Percentiles rank a stretch among this genome's conserved stretches.
These are phyloP conservation scores for Chaenodraco wilsoni DNA, from an alignment of 2,797 vertebrate genomes.

Conservation along the genomic window DNA sequence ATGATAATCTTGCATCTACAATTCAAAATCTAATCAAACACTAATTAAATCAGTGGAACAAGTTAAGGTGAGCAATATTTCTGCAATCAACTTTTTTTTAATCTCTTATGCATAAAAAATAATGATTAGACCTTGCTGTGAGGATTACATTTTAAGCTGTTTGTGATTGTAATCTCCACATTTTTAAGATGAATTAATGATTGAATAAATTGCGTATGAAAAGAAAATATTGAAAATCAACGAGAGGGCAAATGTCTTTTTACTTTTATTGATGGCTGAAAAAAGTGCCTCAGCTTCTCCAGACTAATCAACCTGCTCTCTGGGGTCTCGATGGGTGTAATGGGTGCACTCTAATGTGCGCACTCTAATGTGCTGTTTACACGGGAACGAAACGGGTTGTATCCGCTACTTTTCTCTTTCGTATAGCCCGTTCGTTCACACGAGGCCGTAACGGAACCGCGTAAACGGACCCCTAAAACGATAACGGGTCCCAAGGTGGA, in stretches of 20 bases:
- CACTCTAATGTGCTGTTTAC: constrained; percentile 20
- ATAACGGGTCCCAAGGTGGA: too few relatives aligned
- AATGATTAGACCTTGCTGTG: constrained; percentile 46
- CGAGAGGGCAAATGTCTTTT: constrained; percentile 65
- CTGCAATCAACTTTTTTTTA: background rate
- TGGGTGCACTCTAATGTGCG: constrained; percentile 39
- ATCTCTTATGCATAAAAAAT: constrained; percentile 33
- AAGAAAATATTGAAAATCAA: constrained; percentile 59
- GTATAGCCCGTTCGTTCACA: too few relatives aligned
- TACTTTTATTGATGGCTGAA: constrained; percentile 63
- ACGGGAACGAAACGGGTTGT: too few relatives aligned
- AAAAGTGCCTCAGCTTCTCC: constrained; percentile 54
- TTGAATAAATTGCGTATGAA: constrained; percentile 54
- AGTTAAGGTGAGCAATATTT: constrained; percentile 5
- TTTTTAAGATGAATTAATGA: constrained; percentile 59
- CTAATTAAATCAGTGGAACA: constrained; percentile 2
- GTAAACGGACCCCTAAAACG: too few relatives aligned
- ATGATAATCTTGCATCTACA: background rate
- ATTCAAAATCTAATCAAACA: constrained; percentile 2
- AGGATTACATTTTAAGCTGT: constrained; percentile 41
- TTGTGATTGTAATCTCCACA: constrained; percentile 44
- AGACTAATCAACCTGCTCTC: constrained; percentile 68
- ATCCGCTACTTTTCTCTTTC: too few relatives aligned
- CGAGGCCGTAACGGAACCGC: too few relatives aligned
- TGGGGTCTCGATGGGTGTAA: constrained; percentile 64